Percentiles rank a stretch among this genome's conserved stretches.
Conservation (phyloP, 2,797 vertebrate genomes). For the Sitta carolinensis region DNA sequence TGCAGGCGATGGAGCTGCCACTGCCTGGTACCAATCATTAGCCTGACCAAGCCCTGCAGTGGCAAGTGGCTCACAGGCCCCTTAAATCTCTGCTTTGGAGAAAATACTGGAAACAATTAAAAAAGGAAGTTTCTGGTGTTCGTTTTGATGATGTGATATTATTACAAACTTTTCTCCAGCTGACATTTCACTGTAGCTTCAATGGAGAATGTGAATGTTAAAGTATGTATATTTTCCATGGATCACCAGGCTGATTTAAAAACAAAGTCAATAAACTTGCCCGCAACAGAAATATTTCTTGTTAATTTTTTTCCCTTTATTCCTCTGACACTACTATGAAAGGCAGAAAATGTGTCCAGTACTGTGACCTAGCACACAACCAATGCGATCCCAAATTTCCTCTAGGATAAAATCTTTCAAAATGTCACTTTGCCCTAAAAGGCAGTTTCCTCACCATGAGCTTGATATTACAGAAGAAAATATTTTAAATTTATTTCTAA, state of each 20-base stretch:
- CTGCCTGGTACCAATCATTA: not conserved
- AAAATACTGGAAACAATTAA: not conserved
- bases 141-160: not conserved
- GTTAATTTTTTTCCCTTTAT: not conserved
- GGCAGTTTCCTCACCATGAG: not conserved
- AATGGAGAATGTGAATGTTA: not conserved
- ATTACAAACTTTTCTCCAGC: not conserved
- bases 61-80: not conserved
- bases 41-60: not conserved
- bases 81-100: not conserved
- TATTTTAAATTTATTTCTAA: not conserved
- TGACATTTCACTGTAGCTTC: not conserved
- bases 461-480: not conserved
- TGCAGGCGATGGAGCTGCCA: not conserved
- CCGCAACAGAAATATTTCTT: not conserved
- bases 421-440: not conserved
- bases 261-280: not conserved
- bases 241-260: not conserved
- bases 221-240: conserved; percentile 12
- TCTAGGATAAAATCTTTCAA: not conserved
- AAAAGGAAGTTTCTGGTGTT: not conserved
- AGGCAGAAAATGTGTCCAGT: not conserved
- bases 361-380: not conserved
- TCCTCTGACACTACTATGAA: not conserved
- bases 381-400: not conserved